Conservation (phyloP, 2,797 vertebrate genomes). For the Poecilia wingei region DNA sequence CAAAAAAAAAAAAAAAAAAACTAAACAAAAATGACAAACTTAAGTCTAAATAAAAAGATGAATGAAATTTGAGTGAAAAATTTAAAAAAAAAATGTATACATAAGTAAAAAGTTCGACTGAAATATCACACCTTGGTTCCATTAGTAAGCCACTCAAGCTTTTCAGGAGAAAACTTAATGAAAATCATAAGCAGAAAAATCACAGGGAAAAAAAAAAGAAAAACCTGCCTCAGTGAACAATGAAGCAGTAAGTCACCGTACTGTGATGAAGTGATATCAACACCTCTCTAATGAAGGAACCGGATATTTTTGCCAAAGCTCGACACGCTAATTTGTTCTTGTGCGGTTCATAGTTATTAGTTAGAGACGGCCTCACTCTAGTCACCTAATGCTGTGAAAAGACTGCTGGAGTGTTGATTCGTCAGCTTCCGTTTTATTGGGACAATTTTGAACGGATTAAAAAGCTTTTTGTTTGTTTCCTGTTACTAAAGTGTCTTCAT, state of each 20-base stretch:
- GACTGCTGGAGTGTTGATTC: too few species aligned
- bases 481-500: background rate
- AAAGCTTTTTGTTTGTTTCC: background rate
- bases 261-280: background rate
- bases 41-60: background rate
- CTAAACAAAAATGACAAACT: background rate
- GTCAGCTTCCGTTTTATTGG: background rate
- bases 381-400: background rate
- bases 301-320: background rate
- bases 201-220: background rate
- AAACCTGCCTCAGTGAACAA: background rate
- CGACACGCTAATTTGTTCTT: background rate
- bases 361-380: background rate
- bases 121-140: background rate
- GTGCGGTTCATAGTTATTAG: background rate
- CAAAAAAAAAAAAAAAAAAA: background rate
- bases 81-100: background rate
- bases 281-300: background rate
- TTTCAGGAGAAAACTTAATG: background rate
- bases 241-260: background rate
- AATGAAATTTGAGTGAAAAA: background rate
- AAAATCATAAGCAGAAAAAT: background rate
- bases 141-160: slow-evolving; percentile 1
- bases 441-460: background rate
- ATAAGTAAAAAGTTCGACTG: background rate